Evolutionary conservation across 23 tunicate species (phyloP).

Genomic region (Halocynthia roretzi): DNA sequence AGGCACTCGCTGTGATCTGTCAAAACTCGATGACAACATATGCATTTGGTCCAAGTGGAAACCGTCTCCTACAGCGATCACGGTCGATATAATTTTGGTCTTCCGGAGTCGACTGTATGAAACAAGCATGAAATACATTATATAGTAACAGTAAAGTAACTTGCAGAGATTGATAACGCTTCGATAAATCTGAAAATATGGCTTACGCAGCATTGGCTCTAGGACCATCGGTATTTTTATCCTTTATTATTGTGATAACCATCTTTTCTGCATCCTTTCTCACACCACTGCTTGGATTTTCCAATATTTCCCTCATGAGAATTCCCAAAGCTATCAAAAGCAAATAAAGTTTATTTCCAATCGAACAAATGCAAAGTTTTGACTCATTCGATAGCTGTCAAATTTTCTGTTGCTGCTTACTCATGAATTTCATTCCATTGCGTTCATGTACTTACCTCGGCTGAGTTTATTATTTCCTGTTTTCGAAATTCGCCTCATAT

Average conservation of each 20-base stretch:
- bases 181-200: not conserved
- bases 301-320: not conserved
- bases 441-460: not conserved
- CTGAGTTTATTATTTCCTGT: not conserved
- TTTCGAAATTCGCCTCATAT: not conserved
- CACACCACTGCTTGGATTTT: not conserved
- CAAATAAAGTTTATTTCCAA: not conserved
- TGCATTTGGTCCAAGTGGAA: too few species aligned
- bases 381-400: too few species aligned
- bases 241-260: conserved; percentile 23
- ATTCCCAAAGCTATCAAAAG: not conserved
- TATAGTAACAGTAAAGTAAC: too few species aligned
- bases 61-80: too few species aligned
- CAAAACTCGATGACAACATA: too few species aligned
- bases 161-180: not conserved
- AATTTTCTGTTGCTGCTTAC: too few species aligned
- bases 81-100: too few species aligned
- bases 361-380: too few species aligned
- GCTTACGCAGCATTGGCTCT: conserved; percentile 23
- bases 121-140: too few species aligned
- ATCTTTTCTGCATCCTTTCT: conserved; percentile 38
- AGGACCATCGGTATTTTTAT: conserved; percentile 28
- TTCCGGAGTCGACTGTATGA: too few species aligned
- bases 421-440: too few species aligned
- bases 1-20: too few species aligned